phyloP scores from a whole-genome alignment of 2,888 invertebrate species.

The Archips crataeganus region DNA sequence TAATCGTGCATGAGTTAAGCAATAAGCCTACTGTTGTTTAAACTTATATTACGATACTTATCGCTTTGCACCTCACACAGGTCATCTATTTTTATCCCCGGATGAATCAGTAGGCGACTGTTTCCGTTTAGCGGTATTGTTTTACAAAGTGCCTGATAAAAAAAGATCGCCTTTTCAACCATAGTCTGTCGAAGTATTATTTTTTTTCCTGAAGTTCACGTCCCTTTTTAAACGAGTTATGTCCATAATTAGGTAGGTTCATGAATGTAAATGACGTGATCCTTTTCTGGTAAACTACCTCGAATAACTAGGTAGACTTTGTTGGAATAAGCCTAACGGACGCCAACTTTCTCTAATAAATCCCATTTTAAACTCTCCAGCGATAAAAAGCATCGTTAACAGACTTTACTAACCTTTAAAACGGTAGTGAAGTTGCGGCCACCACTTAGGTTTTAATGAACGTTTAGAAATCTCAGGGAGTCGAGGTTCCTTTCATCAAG shows the following conservation, averaged over 20 bases:
- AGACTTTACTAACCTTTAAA: neutral
- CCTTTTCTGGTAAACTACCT: neutral
- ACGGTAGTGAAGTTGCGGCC: neutral
- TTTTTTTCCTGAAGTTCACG: too few relatives aligned
- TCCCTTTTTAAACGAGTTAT: neutral
- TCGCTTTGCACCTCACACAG: neutral
- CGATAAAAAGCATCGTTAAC: neutral
- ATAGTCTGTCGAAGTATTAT: too few relatives aligned
- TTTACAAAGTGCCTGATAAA: too few relatives aligned
- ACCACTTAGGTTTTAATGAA: neutral
- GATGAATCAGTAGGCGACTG: neutral
- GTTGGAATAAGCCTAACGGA: neutral
- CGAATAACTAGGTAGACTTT: neutral
- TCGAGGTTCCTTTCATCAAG: neutral
- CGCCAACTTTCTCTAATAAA: neutral
- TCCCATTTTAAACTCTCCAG: neutral
- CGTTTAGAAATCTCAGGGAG: neutral
- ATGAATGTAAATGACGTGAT: conserved; percentile 5
- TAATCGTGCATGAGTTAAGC: too few relatives aligned
- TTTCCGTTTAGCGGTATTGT: too few relatives aligned
- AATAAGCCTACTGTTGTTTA: neutral
- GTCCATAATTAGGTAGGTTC: neutral
- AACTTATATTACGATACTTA: neutral
- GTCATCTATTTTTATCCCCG: neutral
- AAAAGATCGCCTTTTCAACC: too few relatives aligned